These are phyloP conservation scores for Asbolus verrucosus DNA, from an alignment of 1,140 invertebrate genomes.

Conservation along the genomic window DNA sequence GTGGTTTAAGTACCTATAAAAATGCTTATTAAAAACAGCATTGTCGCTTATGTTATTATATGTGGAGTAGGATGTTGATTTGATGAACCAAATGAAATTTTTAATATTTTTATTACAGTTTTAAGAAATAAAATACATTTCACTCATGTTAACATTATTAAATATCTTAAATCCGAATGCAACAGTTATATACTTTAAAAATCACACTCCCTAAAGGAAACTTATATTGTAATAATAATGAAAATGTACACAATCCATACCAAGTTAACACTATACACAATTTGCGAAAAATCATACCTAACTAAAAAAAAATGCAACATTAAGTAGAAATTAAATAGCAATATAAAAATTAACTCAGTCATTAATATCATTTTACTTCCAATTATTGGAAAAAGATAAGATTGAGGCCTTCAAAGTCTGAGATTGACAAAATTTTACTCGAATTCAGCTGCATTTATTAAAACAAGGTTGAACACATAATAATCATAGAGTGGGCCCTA, in stretches of 20 bases:
- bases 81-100: slow-evolving; percentile 2
- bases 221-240: slow-evolving; percentile 33
- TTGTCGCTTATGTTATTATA: background rate
- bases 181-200: slow-evolving; percentile 51
- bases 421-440: slow-evolving; percentile 2
- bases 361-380: slow-evolving; percentile 45
- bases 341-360: slow-evolving; percentile 49
- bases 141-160: slow-evolving; percentile 57
- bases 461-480: no score
- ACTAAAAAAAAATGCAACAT: slow-evolving; percentile 36
- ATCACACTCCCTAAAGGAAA: slow-evolving; percentile 51
- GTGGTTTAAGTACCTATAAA: slow-evolving; percentile 14
- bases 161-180: slow-evolving; percentile 55
- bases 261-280: slow-evolving; percentile 44
- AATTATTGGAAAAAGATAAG: slow-evolving; percentile 47
- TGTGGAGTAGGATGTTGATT: slow-evolving; percentile 4
- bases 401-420: background rate
- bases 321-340: slow-evolving; percentile 39
- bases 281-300: slow-evolving; percentile 11
- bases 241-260: slow-evolving; percentile 47
- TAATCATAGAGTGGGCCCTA: no score
- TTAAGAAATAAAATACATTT: slow-evolving; percentile 58
- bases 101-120: slow-evolving; percentile 48
- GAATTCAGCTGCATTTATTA: no score
- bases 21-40: background rate